Base-by-base conservation (phyloP, 2,888 invertebrate species). In the Dynastes tityus region DNA sequence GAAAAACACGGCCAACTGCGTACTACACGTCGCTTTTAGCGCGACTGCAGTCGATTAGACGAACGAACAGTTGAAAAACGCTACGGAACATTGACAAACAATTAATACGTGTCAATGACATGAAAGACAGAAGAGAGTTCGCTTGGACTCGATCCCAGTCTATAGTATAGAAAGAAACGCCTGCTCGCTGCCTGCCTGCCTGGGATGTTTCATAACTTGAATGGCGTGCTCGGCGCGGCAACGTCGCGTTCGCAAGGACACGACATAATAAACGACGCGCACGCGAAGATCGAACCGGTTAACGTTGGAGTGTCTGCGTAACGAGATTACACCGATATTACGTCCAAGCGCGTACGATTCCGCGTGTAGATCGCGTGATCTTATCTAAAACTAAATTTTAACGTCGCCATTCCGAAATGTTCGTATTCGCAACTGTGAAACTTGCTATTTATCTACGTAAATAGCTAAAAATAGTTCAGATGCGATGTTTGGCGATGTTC, bases 21-120 rank as follows among this genome's bases (percentile, higher is more conserved):
- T 64, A 64, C 64, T 64, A 32, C 32, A 40, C 22, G 22, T 40
- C 40, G 67, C 45, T 45, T 45, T 45, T 45, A 45, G 40, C 61
- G 61, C 61, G 61, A 29, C 29, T 61, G 61, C 61, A 61, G 61
- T 22, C 61, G 61, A 61, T 29, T 61, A 29, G 61, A 61, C 16
- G 29, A 61, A 61, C 27, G 61, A 27, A 61, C 29, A 27, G 61
- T 61, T 61, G 61, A 61, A 61, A 61, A 55, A 71, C 71, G 49
- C 71, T 55, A 55, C 70, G 37, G 51, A 76, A 67, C 76, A 76
- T 76, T 76, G 76, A 76, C 76, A 65, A 76, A 65, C 76, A 76
- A 76, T 76, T 76, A 76, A 76, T 65, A 76, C 65, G 64, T 76
- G 76, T 76, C 76, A 76, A 65, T 76, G 76, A 76, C 76, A 76